phyloP scores from a whole-genome alignment of 2,797 vertebrate species.

The Perodicticus potto region DNA sequence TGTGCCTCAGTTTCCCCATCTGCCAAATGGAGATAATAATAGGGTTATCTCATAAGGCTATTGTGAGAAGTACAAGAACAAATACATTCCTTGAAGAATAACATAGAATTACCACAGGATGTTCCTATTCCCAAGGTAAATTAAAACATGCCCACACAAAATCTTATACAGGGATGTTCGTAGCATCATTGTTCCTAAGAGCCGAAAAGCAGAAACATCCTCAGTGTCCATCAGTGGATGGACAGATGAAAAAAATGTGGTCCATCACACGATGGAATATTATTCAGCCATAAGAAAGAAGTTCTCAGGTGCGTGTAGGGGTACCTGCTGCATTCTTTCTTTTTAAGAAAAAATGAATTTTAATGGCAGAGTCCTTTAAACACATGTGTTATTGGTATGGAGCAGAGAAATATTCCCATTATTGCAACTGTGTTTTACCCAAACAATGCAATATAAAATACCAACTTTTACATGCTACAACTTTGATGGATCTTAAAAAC shows the following conservation, averaged over 20 bases:
- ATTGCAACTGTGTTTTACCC: no score
- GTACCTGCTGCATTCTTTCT: no score
- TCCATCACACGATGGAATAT: neutral
- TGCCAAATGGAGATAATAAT: neutral
- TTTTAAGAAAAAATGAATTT: no score
- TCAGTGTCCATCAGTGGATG: neutral
- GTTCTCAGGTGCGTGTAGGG: no score
- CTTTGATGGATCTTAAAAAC: neutral
- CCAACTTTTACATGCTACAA: no score
- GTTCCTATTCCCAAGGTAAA: neutral
- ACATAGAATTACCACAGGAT: neutral
- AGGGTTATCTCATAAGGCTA: neutral
- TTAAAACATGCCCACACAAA: neutral
- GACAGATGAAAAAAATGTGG: neutral
- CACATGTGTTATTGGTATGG: no score
- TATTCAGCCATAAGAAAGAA: neutral
- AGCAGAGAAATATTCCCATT: no score
- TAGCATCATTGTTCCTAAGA: neutral
- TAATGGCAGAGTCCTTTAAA: no score
- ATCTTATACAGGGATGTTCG: neutral
- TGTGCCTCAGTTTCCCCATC: conserved; percentile 32
- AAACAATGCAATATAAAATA: no score
- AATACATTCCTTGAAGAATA: neutral
- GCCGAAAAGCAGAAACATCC: neutral
- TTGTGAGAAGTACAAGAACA: neutral